Percentiles rank a stretch among this genome's conserved stretches.
These are phyloP conservation scores for Leptinotarsa tumamoca DNA, from an alignment of 2,888 invertebrate genomes.

Conservation along the genomic window DNA sequence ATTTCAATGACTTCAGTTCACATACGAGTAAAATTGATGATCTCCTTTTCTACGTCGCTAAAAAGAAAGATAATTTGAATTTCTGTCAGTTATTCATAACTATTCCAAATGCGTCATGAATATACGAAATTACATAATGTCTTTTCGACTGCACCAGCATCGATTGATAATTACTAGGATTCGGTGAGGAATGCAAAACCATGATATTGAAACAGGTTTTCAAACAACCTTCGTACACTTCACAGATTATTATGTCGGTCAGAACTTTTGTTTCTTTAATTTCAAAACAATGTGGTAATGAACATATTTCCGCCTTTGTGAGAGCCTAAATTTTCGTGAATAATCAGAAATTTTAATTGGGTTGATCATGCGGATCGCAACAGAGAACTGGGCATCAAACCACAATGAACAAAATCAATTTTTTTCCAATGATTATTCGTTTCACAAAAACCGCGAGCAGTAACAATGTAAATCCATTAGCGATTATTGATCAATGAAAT, in stretches of 20 bases:
- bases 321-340: not conserved
- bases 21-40: too few relatives aligned
- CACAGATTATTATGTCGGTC: not conserved
- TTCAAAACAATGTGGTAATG: not conserved
- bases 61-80: not conserved
- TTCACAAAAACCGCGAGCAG: too few relatives aligned
- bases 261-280: not conserved
- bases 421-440: too few relatives aligned
- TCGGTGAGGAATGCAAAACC: conserved; percentile 20
- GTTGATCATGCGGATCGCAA: not conserved
- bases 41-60: not conserved
- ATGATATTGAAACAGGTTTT: conserved; percentile 30
- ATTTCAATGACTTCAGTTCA: too few relatives aligned
- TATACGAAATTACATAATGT: not conserved
- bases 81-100: not conserved
- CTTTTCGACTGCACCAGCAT: not conserved
- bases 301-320: not conserved
- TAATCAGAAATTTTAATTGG: not conserved
- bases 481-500: too few relatives aligned
- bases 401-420: not conserved
- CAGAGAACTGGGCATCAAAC: not conserved
- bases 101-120: not conserved
- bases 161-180: not conserved
- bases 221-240: conserved; percentile 17
- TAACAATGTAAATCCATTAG: too few relatives aligned